Evolutionary conservation across 1,140 invertebrate genomes (phyloP).

Genomic region (Hylaeus anthracinus): DNA sequence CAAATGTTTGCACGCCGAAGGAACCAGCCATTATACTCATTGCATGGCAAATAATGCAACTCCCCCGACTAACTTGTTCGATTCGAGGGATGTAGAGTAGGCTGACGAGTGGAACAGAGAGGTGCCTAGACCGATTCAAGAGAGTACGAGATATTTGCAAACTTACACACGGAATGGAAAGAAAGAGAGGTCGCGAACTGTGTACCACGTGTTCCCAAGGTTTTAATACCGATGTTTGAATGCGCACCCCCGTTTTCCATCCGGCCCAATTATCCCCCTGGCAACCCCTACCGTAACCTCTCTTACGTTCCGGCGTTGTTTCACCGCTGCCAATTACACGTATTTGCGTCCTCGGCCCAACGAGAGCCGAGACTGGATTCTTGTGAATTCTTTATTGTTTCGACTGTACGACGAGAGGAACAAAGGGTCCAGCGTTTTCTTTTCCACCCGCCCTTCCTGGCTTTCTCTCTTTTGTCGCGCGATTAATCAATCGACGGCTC

Average conservation of each 20-base stretch:
- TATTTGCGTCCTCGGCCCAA: conserved; percentile 51
- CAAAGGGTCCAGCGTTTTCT: conserved; percentile 33
- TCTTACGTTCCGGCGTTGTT: conserved; percentile 42
- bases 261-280: conserved; percentile 66
- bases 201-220: conserved; percentile 58
- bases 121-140: neutral
- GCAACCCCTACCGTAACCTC: conserved; percentile 47
- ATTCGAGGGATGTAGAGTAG: conserved; percentile 23
- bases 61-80: conserved; percentile 66
- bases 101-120: neutral
- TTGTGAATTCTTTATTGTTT: conserved; percentile 51
- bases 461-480: neutral
- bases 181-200: conserved; percentile 1
- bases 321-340: conserved; percentile 53
- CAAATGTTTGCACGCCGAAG: conserved; percentile 60
- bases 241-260: conserved; percentile 55
- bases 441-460: neutral
- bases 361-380: conserved; percentile 43
- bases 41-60: conserved; percentile 74
- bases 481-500: conserved; percentile 33
- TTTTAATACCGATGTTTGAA: conserved; percentile 62
- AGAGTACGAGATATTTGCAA: neutral
- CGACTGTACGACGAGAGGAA: conserved; percentile 28
- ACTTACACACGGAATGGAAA: neutral
- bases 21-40: conserved; percentile 62